Conservation (phyloP, 2,888 invertebrate species). For the Sphinx pinastri region DNA sequence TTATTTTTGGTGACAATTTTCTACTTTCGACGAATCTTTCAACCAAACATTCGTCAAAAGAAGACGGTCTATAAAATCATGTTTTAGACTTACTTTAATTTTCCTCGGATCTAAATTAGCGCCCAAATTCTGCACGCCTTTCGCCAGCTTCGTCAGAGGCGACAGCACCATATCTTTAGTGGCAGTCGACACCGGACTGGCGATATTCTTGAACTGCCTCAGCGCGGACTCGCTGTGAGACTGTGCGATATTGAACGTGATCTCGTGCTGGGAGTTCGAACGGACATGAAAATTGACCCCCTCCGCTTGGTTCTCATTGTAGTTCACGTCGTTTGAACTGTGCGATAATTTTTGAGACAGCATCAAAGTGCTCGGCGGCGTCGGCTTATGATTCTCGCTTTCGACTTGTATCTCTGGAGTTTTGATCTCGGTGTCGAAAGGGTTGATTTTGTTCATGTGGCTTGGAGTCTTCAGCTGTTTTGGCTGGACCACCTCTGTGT, state of each 20-base stretch:
- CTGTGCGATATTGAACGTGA: slow-evolving; percentile 88
- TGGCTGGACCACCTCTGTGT: slow-evolving; percentile 73
- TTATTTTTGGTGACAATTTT: too few species aligned
- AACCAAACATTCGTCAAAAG: too few species aligned
- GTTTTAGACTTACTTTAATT: slow-evolving; percentile 73
- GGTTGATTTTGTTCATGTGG: slow-evolving; percentile 66
- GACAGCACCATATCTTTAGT: slow-evolving; percentile 88
- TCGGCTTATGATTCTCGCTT: slow-evolving; percentile 61
- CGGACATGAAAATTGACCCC: slow-evolving; percentile 67
- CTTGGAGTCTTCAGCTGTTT: slow-evolving; percentile 67
- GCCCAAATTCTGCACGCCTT: slow-evolving; percentile 93
- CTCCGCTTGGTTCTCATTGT: slow-evolving; percentile 51
- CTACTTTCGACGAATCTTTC: too few species aligned
- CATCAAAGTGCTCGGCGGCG: slow-evolving; percentile 82
- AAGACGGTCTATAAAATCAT: background rate
- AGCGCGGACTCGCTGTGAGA: slow-evolving; percentile 92
- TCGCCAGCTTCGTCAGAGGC: slow-evolving; percentile 92
- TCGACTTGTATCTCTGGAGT: slow-evolving; percentile 87
- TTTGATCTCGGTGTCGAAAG: slow-evolving; percentile 66
- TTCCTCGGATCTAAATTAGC: slow-evolving; percentile 94
- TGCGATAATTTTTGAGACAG: slow-evolving; percentile 87
- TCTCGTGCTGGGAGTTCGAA: slow-evolving; percentile 86
- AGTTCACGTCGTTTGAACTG: slow-evolving; percentile 87
- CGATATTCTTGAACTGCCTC: slow-evolving; percentile 86
- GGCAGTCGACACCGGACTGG: slow-evolving; percentile 87